Evolutionary conservation across 64 coral and sea anemone species (phyloP), one percentile per base, ranked within the genome.

Genomic region (Porites australiensis): DNA sequence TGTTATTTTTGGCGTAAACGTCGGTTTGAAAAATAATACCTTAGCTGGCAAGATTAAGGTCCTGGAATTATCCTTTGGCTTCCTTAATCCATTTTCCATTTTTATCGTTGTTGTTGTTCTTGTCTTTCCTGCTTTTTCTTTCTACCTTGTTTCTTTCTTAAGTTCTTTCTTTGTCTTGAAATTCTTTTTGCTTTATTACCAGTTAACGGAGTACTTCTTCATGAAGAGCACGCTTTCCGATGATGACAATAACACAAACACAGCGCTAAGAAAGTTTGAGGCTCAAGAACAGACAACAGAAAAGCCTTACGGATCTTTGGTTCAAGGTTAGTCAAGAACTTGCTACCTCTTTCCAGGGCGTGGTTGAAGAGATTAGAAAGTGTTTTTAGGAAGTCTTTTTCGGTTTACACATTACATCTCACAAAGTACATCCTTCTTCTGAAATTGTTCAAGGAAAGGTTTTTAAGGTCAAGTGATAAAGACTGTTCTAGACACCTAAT

Each of bases 191-290:
- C 59, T 0, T 82, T 66, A 79, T 82, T 21, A 15, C 77, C 64
- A 96, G 95, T 75, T 96, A 12, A 96, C 95, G 5, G 95, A 93
- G 44, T 93, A 93, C 69, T 93, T 96, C 64, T 96, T 96, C 53
- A 44, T 58, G 23, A 91, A 92, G 61, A 92, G 89, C 5, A 58
- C 63, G 3, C 79, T 88, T 81, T 49, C 87, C 52, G 45, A 50
- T n/a, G 53, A 50, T 9, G 86, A 82, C 16, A 77, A 61, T 19
- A 63, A 47, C 44, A 52, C 6, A 68, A 69, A 68, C 2, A 8
- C 43, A 84, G 54, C 27, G 37, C 12, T 81, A 53, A 52, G 18
- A 69, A 47, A 48, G 46, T 45, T 68, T 84, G 63, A 66, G 49
- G 48, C 62, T 67, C 15, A 67, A 23, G 20, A 8, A 3, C 46